These are phyloP conservation scores for Eutolmus rufibarbis DNA, from an alignment of 2,888 invertebrate species.

Conservation along the genomic window DNA sequence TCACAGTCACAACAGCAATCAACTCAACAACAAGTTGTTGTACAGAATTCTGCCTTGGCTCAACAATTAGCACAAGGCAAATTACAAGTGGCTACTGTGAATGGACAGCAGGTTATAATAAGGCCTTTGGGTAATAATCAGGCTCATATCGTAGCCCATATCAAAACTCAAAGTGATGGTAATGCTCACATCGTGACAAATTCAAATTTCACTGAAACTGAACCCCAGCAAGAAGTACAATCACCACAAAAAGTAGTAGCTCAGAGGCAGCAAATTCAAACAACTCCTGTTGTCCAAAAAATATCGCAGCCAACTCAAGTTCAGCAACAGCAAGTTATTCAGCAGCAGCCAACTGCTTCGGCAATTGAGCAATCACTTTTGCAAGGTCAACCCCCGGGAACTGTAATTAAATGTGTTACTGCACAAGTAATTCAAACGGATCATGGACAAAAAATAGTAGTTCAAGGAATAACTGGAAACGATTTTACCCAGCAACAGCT, in stretches of 20 bases:
- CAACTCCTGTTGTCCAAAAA: conserved; percentile 45
- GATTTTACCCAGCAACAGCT: conserved; percentile 84
- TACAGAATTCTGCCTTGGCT: conserved; percentile 78
- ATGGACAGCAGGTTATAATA: conserved; percentile 85
- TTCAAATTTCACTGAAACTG: conserved; percentile 51
- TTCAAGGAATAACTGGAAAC: conserved; percentile 84
- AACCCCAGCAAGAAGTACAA: conserved; percentile 45
- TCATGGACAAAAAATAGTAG: conserved; percentile 83
- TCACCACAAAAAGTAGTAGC: conserved; percentile 36
- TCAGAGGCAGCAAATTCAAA: conserved; percentile 47
- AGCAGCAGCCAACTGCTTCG: conserved; percentile 44
- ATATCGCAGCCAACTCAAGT: conserved; percentile 48
- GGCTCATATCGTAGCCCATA: conserved; percentile 79
- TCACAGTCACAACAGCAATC: conserved; percentile 54
- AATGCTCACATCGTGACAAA: conserved; percentile 62
- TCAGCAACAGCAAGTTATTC: conserved; percentile 47
- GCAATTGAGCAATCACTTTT: conserved; percentile 76
- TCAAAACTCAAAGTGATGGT: conserved; percentile 68
- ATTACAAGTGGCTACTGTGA: conserved; percentile 82
- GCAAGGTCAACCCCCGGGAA: conserved; percentile 83
- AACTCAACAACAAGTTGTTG: conserved; percentile 71
- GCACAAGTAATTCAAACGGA: conserved; percentile 87
- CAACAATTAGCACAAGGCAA: conserved; percentile 85
- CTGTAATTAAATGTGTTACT: conserved; percentile 85
- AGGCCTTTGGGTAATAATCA: conserved; percentile 80